Base-by-base conservation (phyloP, 2,888 invertebrate species). In the Nebria salina region DNA sequence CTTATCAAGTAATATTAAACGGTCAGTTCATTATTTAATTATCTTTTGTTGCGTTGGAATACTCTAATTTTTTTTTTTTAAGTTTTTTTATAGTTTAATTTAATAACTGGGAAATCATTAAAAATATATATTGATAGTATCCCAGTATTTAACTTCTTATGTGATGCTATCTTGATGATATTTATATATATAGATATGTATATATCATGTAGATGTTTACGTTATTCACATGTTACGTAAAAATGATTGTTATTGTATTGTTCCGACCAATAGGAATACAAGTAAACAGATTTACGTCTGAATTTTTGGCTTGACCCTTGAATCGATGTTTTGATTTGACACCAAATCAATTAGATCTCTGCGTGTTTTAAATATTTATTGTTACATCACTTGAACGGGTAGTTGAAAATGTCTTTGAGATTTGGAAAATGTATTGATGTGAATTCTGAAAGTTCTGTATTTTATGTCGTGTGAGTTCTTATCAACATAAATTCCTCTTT, bases 1-100 rank as follows among this genome's bases (percentile, higher is more conserved):
- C 54, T 54, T 54, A 54, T 54, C 54, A 54, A 54, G 54, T 54
- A 54, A 54, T 54, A 54, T 54, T 54, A 54, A 54, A 54, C 54
- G 54, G 54, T 54, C 54, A 54, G 8, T 54, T 8, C 54, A 34
- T 34, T 54, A 11, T 54, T 54, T 54, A 34, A 34, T 54, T 54
- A 11, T 54, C 8, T 54, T 54, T 54, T 54, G 8, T 54, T 7
- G 13, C 11, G 13, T 7, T 13, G 4, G 11, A 11, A 54, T 54
- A 54, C 13, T 8, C 13, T n/a, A n/a, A n/a, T n/a, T n/a, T n/a
- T n/a, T n/a, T n/a, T n/a, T n/a, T n/a, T n/a, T n/a, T n/a, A n/a
- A n/a, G n/a, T n/a, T n/a, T n/a, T n/a, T n/a, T n/a, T n/a, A n/a
- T n/a, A n/a, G n/a, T n/a, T n/a, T n/a, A n/a, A 54, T 34, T 34